Conservation (phyloP, 2,888 invertebrate genomes). For the Candidula unifasciata region DNA sequence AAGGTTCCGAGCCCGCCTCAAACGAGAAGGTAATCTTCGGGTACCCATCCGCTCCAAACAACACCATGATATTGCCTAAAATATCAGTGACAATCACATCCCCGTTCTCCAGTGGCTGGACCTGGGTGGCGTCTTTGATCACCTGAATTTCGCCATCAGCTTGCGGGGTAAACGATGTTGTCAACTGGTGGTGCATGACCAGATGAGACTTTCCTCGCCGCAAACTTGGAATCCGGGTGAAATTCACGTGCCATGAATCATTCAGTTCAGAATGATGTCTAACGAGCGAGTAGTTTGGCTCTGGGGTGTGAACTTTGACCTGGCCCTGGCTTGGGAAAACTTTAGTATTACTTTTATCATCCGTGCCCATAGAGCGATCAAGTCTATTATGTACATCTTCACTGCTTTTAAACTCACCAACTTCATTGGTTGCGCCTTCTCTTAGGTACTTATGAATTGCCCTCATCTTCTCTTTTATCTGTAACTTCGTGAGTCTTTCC, state of each 20-base stretch:
- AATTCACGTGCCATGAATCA: constrained; percentile 2
- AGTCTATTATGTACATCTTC: neutral
- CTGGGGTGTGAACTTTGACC: neutral
- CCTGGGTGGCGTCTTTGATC: constrained; percentile 57
- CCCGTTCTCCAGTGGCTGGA: constrained; percentile 59
- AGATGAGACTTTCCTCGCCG: neutral
- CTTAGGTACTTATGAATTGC: neutral
- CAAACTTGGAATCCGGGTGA: constrained; percentile 37
- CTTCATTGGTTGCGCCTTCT: too few species aligned
- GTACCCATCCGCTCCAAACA: constrained; percentile 48
- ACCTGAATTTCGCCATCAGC: constrained; percentile 26
- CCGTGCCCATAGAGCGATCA: too few species aligned
- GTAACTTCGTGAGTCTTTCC: neutral
- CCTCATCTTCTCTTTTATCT: neutral
- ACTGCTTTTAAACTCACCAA: too few species aligned
- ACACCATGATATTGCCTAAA: constrained; percentile 57
- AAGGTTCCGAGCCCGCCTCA: constrained; percentile 61
- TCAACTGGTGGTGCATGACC: neutral
- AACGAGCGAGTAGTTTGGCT: constrained; percentile 25
- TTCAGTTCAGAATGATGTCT: neutral
- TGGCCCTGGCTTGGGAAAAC: neutral
- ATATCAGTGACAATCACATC: constrained; percentile 65
- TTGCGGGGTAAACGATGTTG: neutral
- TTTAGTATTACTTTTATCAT: neutral
- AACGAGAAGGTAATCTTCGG: constrained; percentile 48